Base-by-base conservation (phyloP, 2,888 invertebrate species). In the Scaptomyza parva region DNA sequence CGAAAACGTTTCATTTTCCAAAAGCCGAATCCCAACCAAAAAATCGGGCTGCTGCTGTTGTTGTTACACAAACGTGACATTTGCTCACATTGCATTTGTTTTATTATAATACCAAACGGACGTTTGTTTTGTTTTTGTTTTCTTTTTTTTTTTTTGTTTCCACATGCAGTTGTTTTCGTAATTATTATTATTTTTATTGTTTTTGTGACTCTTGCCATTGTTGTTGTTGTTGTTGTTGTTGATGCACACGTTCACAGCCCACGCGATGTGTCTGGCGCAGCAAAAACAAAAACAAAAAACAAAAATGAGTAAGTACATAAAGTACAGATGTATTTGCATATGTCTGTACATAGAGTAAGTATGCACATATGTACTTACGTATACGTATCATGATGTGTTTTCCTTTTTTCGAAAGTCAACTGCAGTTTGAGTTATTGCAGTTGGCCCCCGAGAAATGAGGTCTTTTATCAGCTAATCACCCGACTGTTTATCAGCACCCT, bases 51-150 rank as follows among this genome's bases (percentile, higher is more conserved):
- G 35, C 54, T 50, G 47, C 9, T 14, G 33, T 6, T 35, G 35
- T 22, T 40, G 54, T 81, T 75, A 64, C 64, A 69, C 65, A 74
- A 84, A 84, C 84, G 87, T 84, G 85, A 82, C 82, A 76, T 76
- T 84, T 81, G 71, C 70, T 57, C 52, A 54, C 51, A 58, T 69
- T 71, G 64, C 65, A 64, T 45, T 54, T 45, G 44, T 67, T 69
- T 59, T 30, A 30, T 54, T 59, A 50, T 55, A 63, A 58, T 53
- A 47, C 30, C 35, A 43, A 61, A 22, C 53, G 30, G 24, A 33
- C 20, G 22, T 12, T 41, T 14, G 4, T 52, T 39, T 51, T 28
- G 2, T 14, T 14, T 6, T 37, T 37, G 17, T 37, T 35, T 35
- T n/a, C 12, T 33, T 30, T 30, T 30, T 35, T 35, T 37, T 37